phyloP scores from a whole-genome alignment of 2,797 vertebrate genomes.

The Enteromius treurensis region DNA sequence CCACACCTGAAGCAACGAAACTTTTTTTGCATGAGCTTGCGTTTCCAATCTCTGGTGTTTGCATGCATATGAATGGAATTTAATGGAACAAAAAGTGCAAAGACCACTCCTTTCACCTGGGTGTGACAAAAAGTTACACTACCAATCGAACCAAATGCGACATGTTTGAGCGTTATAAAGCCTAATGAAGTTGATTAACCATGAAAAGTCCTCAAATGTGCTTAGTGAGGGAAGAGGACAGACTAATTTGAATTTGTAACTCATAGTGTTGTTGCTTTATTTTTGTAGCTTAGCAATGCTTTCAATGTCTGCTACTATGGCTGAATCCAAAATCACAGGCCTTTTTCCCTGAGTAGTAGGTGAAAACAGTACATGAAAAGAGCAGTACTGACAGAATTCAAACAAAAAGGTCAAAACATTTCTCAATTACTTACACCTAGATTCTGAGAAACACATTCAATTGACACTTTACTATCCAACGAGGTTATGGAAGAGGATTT shows the following conservation, averaged over 20 bases:
- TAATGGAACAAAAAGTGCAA: neutral
- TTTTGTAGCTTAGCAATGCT: neutral
- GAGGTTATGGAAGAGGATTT: neutral
- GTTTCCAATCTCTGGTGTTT: neutral
- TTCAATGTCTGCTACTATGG: neutral
- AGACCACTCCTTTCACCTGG: neutral
- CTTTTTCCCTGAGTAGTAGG: neutral
- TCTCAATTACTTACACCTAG: neutral
- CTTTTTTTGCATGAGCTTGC: neutral
- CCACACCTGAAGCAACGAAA: neutral
- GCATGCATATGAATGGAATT: neutral
- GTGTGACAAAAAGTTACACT: neutral
- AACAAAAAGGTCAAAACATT: neutral
- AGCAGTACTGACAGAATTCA: neutral
- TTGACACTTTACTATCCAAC: neutral
- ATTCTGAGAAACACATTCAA: neutral
- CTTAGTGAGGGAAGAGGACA: neutral
- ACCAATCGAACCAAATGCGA: neutral
- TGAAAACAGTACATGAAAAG: neutral
- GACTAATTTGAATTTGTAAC: neutral
- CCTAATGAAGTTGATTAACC: neutral
- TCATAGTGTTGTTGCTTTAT: neutral
- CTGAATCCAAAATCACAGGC: neutral
- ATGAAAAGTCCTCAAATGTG: neutral
- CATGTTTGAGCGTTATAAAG: neutral